phyloP scores from a whole-genome alignment of 2,113 vertebrate genomes.

The Phaethornis superciliosus region DNA sequence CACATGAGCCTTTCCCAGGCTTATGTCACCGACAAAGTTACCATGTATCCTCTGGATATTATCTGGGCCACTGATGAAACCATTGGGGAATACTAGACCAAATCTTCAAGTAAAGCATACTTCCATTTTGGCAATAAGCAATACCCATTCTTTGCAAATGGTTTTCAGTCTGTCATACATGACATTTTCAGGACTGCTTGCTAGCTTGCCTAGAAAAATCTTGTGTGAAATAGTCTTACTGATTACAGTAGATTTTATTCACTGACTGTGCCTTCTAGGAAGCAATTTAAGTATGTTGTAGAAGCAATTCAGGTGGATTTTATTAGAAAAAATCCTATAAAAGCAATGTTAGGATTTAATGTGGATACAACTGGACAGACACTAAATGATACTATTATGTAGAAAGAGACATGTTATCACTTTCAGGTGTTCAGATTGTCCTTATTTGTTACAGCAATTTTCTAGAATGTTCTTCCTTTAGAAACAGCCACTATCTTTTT shows the following conservation, averaged over 20 bases:
- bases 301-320: neutral
- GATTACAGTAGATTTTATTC: neutral
- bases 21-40: neutral
- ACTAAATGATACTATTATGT: neutral
- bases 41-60: neutral
- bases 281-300: neutral
- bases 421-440: neutral
- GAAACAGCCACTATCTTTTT: neutral
- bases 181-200: neutral
- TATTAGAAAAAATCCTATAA: neutral
- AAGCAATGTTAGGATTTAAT: neutral
- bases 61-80: neutral
- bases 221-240: neutral
- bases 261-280: neutral
- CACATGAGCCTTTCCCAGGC: neutral
- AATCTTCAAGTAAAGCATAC: neutral
- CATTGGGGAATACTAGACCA: neutral
- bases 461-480: neutral
- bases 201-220: neutral
- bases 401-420: neutral
- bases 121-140: neutral
- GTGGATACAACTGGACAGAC: neutral
- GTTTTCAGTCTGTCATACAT: neutral
- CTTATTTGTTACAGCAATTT: neutral
- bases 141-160: neutral